Evolutionary conservation across 2,888 invertebrate species (phyloP), one percentile per base, ranked within the genome.

Genomic region (Heliconius erato): DNA sequence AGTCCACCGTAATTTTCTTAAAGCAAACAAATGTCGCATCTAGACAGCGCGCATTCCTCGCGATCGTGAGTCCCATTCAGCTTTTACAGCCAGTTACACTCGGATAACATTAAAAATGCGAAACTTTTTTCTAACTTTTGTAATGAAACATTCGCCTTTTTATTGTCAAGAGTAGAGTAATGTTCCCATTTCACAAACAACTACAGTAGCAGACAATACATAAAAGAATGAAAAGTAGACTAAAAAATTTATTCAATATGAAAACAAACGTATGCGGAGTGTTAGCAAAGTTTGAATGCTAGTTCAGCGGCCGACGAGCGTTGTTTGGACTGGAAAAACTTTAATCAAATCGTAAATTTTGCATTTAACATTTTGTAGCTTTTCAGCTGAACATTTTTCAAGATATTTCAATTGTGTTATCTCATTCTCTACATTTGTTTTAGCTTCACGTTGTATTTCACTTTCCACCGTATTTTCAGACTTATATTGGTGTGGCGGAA

Each of bases 231-330:
- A 82, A 81, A 80, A 82, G 81, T 77, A 35, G 68, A 84, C 82
- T 85, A 74, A 84, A 83, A 82, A 81, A 69, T 69, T 69, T 85
- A 83, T 85, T 84, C 80, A 83, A 84, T 85, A 81, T 83, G 82
- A 82, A 83, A 83, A 82, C 78, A 81, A 84, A 80, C 79, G 68
- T 83, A 81, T 82, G 81, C 68, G 44, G 80, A 65, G 84, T 83
- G 85, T 86, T 85, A 79, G 79, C 49, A 84, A 86, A 85, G 84
- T 86, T 85, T 79, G 79, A 78, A 81, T 79, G 54, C 74, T 80
- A 74, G 85, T 74, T 84, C 84, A 81, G 80, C 80, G 59, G 77
- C 77, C 77, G 79, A 76, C 68, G 67, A 67, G 65, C 76, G 76
- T 72, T 77, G 76, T 82, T 81, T 77, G 72, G 65, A 82, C 59